phyloP scores from a whole-genome alignment of 2,113 vertebrate species.

The Otolemur garnettii region DNA sequence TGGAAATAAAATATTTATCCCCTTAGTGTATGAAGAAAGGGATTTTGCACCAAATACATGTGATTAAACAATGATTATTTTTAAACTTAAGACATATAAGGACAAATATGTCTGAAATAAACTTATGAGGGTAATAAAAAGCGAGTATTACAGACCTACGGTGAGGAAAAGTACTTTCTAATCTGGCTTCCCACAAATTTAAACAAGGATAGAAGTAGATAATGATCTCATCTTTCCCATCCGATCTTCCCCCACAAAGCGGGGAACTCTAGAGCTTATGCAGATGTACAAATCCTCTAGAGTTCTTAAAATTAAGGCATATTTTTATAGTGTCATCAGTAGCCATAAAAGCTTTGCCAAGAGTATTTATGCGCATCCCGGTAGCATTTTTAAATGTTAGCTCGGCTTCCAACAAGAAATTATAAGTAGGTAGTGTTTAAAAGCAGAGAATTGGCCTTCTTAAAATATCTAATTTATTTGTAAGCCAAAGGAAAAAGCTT shows the following conservation, averaged over 20 bases:
- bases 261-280: constrained; percentile 44
- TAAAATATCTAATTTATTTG: constrained; percentile 82
- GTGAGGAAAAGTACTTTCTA: constrained; percentile 59
- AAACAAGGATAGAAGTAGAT: constrained; percentile 50
- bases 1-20: constrained; percentile 7
- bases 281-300: constrained; percentile 64
- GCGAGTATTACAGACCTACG: background rate
- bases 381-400: constrained; percentile 65
- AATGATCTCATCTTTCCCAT: constrained; percentile 67
- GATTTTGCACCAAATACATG: background rate
- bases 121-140: constrained; percentile 61
- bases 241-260: constrained; percentile 59
- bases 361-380: constrained; percentile 50
- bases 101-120: constrained; percentile 18
- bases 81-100: background rate
- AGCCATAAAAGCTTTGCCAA: constrained; percentile 62
- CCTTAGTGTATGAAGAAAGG: background rate
- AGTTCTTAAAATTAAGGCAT: constrained; percentile 67
- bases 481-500: constrained; percentile 77
- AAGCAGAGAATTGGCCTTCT: constrained; percentile 74
- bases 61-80: background rate
- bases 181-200: constrained; percentile 59
- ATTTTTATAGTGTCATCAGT: constrained; percentile 66
- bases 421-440: constrained; percentile 68
- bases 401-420: constrained; percentile 66